A percentile compares a stretch with the other conserved stretches of the same genome.
phyloP scores from a whole-genome alignment of 2,888 invertebrate genomes.

The Aplocera efformata region DNA sequence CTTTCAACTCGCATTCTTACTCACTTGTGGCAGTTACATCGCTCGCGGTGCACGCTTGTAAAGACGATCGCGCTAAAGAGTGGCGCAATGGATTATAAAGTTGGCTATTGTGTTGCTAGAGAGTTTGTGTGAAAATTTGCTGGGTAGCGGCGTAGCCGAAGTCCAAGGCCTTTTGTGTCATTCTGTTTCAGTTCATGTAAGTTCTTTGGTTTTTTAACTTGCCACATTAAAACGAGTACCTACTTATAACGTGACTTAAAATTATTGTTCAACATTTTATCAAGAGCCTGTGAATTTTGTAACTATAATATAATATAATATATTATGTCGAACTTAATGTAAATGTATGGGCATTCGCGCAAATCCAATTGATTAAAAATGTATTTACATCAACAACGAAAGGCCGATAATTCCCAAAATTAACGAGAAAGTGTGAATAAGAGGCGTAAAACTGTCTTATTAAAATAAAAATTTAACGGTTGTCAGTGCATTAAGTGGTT shows the following conservation, averaged over 20 bases:
- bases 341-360: too few relatives aligned
- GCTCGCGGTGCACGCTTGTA: slow-evolving; percentile 38
- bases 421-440: slow-evolving; percentile 14
- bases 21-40: slow-evolving; percentile 41
- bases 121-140: slow-evolving; percentile 45
- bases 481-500: slow-evolving; percentile 18
- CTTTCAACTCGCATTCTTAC: slow-evolving; percentile 44
- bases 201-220: slow-evolving; percentile 32
- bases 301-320: too few relatives aligned
- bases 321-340: too few relatives aligned
- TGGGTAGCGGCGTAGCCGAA: slow-evolving; percentile 48
- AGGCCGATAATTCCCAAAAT: slow-evolving; percentile 3
- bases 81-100: slow-evolving; percentile 55
- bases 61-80: slow-evolving; percentile 37
- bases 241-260: too few relatives aligned
- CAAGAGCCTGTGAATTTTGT: too few relatives aligned
- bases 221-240: slow-evolving; percentile 16
- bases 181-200: slow-evolving; percentile 52
- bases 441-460: slow-evolving; percentile 17
- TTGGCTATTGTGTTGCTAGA: slow-evolving; percentile 26
- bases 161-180: slow-evolving; percentile 62
- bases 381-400: neutral
- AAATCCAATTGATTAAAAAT: too few relatives aligned
- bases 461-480: slow-evolving; percentile 20
- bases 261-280: too few relatives aligned